These are phyloP conservation scores for Megalops cyprinoides DNA, from an alignment of 2,797 vertebrate species.

Conservation along the genomic window DNA sequence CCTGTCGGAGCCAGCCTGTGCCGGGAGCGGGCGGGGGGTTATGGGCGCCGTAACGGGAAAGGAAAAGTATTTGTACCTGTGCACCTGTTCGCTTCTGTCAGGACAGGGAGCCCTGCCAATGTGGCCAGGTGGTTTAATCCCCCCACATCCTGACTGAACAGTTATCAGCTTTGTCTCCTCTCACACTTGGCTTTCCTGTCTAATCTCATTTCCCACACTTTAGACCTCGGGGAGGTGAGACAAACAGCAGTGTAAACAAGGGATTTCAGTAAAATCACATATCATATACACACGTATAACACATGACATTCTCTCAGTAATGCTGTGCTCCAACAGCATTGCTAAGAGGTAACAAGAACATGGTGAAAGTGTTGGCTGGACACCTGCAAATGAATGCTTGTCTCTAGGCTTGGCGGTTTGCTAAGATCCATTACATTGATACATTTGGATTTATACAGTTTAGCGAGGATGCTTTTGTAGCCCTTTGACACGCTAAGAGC, in stretches of 20 bases:
- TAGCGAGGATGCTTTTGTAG: slow-evolving; percentile 44
- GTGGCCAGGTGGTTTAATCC: slow-evolving; percentile 86
- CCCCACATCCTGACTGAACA: slow-evolving; percentile 62
- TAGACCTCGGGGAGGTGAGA: slow-evolving; percentile 21
- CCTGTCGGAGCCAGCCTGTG: slow-evolving; percentile 85
- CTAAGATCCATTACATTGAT: slow-evolving; percentile 2
- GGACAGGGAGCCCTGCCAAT: slow-evolving; percentile 65
- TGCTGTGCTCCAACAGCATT: background rate
- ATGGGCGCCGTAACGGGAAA: slow-evolving; percentile 63
- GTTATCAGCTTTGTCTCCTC: slow-evolving; percentile 35
- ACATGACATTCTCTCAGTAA: background rate
- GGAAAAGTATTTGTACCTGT: slow-evolving; percentile 80
- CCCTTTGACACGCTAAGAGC: slow-evolving; percentile 51
- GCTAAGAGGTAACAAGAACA: slow-evolving; percentile 27
- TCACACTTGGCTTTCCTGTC: slow-evolving; percentile 21
- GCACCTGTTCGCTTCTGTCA: slow-evolving; percentile 87
- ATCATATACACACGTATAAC: background rate
- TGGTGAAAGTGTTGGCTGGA: slow-evolving; percentile 60
- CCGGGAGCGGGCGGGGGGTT: slow-evolving; percentile 24
- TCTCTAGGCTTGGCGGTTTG: slow-evolving; percentile 12
- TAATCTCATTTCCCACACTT: slow-evolving; percentile 38
- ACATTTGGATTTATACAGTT: slow-evolving; percentile 50
- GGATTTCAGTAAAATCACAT: background rate
- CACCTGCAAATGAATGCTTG: slow-evolving; percentile 29
- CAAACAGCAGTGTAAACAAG: slow-evolving; percentile 13